Percentiles rank a stretch among this genome's conserved stretches.
Conservation (phyloP, 2,113 vertebrate species). For the Seriola quinqueradiata region DNA sequence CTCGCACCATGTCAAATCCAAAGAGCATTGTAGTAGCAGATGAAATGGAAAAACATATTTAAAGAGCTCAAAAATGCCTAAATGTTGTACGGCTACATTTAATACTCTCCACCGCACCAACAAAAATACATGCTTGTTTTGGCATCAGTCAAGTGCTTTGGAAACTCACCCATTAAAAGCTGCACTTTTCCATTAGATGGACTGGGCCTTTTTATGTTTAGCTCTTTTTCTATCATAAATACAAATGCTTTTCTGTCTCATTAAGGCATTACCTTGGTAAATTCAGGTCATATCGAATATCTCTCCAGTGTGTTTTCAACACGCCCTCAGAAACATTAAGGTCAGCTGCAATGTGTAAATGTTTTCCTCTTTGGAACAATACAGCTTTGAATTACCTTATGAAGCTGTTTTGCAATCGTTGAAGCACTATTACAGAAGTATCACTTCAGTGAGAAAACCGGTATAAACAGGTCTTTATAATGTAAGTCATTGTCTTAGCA, state of each 20-base stretch:
- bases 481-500: background rate
- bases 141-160: background rate
- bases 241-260: background rate
- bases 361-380: background rate
- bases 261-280: background rate
- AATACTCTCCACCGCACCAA: background rate
- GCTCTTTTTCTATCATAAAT: background rate
- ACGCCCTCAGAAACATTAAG: too few species aligned
- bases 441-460: background rate
- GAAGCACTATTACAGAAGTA: background rate
- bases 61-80: background rate
- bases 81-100: background rate
- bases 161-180: background rate
- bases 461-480: background rate
- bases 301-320: constrained; percentile 11
- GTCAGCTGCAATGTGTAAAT: background rate
- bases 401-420: background rate
- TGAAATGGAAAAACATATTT: background rate
- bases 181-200: background rate
- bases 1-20: background rate
- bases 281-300: background rate
- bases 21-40: background rate
- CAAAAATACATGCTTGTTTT: background rate
- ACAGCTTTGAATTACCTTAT: background rate
- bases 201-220: background rate